Conservation (phyloP, 2,113 vertebrate species). For the Condylura cristata region DNA sequence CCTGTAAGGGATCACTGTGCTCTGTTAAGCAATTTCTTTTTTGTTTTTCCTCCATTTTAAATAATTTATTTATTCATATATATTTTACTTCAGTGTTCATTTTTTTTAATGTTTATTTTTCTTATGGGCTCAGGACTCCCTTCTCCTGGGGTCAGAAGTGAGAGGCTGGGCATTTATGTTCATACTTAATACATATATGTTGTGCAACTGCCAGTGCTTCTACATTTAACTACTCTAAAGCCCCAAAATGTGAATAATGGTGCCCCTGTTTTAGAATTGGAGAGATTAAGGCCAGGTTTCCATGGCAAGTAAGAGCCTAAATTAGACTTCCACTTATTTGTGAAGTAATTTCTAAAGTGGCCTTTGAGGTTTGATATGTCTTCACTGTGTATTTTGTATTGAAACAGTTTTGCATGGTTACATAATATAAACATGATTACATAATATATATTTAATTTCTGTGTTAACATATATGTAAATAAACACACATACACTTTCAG, state of each 20-base stretch:
- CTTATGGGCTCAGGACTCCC: neutral
- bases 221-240: neutral
- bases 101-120: no score
- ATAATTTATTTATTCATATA: no score
- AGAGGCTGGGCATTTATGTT: neutral
- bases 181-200: neutral
- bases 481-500: neutral
- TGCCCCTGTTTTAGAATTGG: neutral
- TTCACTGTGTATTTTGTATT: constrained; percentile 18
- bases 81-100: no score
- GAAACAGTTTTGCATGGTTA: neutral
- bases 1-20: neutral
- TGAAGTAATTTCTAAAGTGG: neutral
- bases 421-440: neutral
- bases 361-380: neutral
- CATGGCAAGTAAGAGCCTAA: neutral
- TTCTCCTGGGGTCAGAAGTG: neutral
- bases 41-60: no score
- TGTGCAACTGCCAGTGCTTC: neutral
- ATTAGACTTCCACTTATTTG: neutral
- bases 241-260: neutral
- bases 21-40: neutral
- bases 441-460: neutral
- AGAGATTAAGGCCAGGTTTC: neutral
- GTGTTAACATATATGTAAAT: neutral